These are phyloP conservation scores for Spea bombifrons DNA, from an alignment of 2,113 vertebrate genomes.

Conservation along the genomic window DNA sequence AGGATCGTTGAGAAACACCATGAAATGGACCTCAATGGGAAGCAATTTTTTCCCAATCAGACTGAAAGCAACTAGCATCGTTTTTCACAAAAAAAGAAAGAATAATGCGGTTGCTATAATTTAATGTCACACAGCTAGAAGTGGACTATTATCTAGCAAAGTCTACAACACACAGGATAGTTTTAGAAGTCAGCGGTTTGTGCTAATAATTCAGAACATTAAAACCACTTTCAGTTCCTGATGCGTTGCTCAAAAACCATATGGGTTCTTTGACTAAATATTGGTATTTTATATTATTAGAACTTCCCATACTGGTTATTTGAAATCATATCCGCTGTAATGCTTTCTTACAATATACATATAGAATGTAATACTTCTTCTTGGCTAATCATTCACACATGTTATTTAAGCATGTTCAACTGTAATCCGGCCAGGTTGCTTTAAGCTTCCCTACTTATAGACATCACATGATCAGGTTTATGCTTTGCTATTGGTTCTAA, in stretches of 20 bases:
- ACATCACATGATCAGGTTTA: too few relatives aligned
- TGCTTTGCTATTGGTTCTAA: too few relatives aligned
- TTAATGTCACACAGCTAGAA: slow-evolving; percentile 8
- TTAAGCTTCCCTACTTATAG: too few relatives aligned
- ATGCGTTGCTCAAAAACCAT: too few relatives aligned
- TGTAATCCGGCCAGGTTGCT: too few relatives aligned
- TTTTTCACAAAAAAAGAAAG: slow-evolving; percentile 9
- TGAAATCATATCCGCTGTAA: neutral
- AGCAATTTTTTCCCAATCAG: slow-evolving; percentile 30
- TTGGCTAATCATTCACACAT: too few relatives aligned
- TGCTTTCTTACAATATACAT: neutral
- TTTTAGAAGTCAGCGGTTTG: slow-evolving; percentile 21
- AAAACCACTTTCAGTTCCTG: slow-evolving; percentile 18
- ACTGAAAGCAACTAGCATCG: slow-evolving; percentile 19
- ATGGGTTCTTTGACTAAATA: too few relatives aligned
- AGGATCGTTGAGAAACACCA: slow-evolving; percentile 23
- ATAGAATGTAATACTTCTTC: too few relatives aligned
- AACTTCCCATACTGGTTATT: neutral
- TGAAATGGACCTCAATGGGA: slow-evolving; percentile 19
- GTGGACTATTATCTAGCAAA: slow-evolving; percentile 13
- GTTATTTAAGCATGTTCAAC: too few relatives aligned
- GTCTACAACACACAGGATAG: slow-evolving; percentile 6
- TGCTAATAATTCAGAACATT: slow-evolving; percentile 25
- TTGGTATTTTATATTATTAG: too few relatives aligned
- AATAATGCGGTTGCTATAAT: slow-evolving; percentile 18